Conservation (phyloP, 1,140 invertebrate genomes). For the Copidosoma floridanum region DNA sequence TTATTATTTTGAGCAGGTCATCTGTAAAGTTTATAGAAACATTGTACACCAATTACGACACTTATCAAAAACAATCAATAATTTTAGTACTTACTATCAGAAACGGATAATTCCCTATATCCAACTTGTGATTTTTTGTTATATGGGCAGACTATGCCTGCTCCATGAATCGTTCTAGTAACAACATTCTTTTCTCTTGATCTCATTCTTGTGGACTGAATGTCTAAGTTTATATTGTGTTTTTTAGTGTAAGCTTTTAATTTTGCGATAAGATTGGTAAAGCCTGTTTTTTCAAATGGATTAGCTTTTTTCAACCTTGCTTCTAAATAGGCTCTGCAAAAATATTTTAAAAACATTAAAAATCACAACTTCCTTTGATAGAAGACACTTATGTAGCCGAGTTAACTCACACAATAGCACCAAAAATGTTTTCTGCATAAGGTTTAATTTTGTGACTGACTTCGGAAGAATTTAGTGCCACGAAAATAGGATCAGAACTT, state of each 20-base stretch:
- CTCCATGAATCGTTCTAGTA: conserved; percentile 77
- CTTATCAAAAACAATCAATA: no score
- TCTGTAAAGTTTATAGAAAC: conserved; percentile 63
- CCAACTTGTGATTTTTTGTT: conserved; percentile 77
- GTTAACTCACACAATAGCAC: conserved; percentile 72
- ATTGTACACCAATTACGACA: no score
- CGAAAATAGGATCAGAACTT: conserved; percentile 69
- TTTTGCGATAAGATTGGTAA: conserved; percentile 61
- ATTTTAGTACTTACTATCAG: conserved; percentile 67
- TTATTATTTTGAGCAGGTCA: conserved; percentile 71
- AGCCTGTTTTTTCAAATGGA: conserved; percentile 66
- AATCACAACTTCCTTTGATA: conserved; percentile 17
- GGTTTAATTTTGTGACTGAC: conserved; percentile 68
- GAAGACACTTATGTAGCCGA: no score
- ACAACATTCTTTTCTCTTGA: conserved; percentile 69
- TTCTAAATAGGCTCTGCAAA: conserved; percentile 64
- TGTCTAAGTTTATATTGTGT: conserved; percentile 64
- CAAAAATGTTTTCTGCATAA: conserved; percentile 82
- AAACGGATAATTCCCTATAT: conserved; percentile 74
- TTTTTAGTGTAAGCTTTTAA: conserved; percentile 67
- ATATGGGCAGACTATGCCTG: conserved; percentile 86
- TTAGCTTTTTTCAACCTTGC: conserved; percentile 61
- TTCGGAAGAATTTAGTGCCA: conserved; percentile 72
- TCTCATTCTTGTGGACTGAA: conserved; percentile 62
- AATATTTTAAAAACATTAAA: conserved; percentile 27